A percentile compares a stretch with the other conserved stretches of the same genome.
These are phyloP conservation scores for Onthophagus taurus DNA, from an alignment of 1,140 invertebrate species.

Conservation along the genomic window DNA sequence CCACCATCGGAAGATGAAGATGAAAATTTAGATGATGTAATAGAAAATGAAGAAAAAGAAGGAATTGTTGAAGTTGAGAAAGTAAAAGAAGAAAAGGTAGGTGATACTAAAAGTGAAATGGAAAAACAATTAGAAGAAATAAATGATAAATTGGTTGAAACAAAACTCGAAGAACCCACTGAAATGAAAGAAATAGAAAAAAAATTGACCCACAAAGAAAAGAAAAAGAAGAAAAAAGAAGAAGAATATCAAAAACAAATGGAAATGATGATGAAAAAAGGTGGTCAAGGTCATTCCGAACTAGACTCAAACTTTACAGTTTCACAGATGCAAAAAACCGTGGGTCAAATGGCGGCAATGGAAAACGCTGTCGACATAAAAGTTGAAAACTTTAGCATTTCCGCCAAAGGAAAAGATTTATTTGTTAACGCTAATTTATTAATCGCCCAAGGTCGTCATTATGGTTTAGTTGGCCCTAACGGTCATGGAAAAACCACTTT, in stretches of 20 bases:
- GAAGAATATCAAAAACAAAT: conserved; percentile 87
- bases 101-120: conserved; percentile 16
- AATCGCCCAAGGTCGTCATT: conserved; percentile 88
- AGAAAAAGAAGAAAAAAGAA: conserved; percentile 90
- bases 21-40: conserved; percentile 1
- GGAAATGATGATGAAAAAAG: conserved; percentile 79
- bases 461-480: conserved; percentile 97
- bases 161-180: conserved; percentile 20
- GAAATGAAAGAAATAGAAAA: conserved; percentile 40
- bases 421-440: conserved; percentile 94
- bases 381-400: conserved; percentile 96
- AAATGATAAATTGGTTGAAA: conserved; percentile 19
- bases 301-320: conserved; percentile 92
- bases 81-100: conserved; percentile 33
- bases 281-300: conserved; percentile 77
- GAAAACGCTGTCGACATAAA: conserved; percentile 98
- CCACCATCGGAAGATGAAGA: not conserved
- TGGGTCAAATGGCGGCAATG: conserved; percentile 70
- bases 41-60: conserved; percentile 18
- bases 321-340: conserved; percentile 84
- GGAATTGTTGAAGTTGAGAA: conserved; percentile 6
- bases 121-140: conserved; percentile 19
- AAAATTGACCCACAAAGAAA: conserved; percentile 88
- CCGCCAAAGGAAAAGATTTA: conserved; percentile 93
- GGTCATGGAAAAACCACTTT: conserved; percentile 99